Percentiles rank a stretch among this genome's conserved stretches.
phyloP scores from a whole-genome alignment of 2,797 vertebrate genomes.

The Sebastes itinus region DNA sequence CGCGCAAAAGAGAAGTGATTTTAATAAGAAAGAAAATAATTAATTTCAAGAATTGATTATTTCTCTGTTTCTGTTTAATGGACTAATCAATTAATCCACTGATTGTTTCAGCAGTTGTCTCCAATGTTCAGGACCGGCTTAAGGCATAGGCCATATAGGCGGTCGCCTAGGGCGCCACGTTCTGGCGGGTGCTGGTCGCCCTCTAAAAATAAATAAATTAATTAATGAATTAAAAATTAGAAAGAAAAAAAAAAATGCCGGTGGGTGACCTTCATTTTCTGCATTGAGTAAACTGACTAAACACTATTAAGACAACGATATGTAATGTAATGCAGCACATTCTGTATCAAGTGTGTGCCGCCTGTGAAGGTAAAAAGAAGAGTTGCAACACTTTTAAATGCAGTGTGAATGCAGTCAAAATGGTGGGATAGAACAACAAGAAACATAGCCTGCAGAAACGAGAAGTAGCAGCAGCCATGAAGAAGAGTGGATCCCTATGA shows the following conservation, averaged over 20 bases:
- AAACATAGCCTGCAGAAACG: constrained; percentile 5
- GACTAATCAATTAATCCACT: not conserved
- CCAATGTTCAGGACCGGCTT: too few relatives aligned
- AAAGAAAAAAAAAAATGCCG: too few relatives aligned
- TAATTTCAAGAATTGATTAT: not conserved
- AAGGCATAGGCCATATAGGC: too few relatives aligned
- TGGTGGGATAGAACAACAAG: constrained; percentile 11
- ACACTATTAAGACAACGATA: too few relatives aligned
- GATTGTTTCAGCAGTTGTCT: not conserved
- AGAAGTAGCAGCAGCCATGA: not conserved
- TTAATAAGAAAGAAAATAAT: not conserved
- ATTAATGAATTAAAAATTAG: too few relatives aligned
- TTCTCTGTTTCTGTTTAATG: not conserved
- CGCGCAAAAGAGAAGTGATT: not conserved
- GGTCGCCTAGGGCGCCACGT: too few relatives aligned
- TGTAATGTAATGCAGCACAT: not conserved
- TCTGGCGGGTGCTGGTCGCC: too few relatives aligned
- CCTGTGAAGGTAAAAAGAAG: not conserved
- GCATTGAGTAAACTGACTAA: too few relatives aligned
- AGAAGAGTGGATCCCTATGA: constrained; percentile 3
- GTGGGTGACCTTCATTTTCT: too few relatives aligned
- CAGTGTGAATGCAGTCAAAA: constrained; percentile 3
- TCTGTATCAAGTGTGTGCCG: not conserved
- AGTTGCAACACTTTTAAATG: not conserved
- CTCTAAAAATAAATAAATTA: too few relatives aligned